Conservation (phyloP, 2,888 invertebrate species). For the Tenthredo mesomela region DNA sequence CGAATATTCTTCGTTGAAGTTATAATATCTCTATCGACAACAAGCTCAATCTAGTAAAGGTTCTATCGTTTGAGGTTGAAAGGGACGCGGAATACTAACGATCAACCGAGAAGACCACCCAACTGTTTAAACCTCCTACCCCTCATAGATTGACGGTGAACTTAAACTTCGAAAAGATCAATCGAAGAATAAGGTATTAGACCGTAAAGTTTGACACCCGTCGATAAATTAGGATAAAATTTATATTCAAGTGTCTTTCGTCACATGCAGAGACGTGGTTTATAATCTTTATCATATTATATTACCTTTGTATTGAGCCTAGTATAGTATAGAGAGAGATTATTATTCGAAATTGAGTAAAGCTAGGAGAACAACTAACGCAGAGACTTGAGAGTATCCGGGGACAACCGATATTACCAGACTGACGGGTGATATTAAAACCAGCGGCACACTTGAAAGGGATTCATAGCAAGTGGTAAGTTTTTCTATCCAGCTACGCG, state of each 20-base stretch:
- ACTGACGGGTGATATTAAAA: slow-evolving; percentile 50
- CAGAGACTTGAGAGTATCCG: not conserved
- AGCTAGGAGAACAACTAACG: not conserved
- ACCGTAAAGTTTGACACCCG: not conserved
- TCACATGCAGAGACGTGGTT: not conserved
- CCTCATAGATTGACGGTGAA: not conserved
- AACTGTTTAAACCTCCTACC: not conserved
- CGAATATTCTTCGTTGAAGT: not conserved
- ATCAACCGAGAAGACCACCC: slow-evolving; percentile 6
- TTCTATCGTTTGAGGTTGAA: not conserved
- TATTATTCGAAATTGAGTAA: not conserved
- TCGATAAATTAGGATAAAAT: not conserved
- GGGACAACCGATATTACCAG: slow-evolving; percentile 30
- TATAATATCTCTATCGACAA: not conserved
- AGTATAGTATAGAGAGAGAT: slow-evolving; percentile 1
- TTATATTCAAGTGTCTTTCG: not conserved
- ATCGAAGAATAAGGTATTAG: not conserved
- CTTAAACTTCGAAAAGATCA: not conserved
- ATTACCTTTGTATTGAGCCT: too few species aligned
- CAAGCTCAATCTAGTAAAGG: not conserved
- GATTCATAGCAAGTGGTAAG: slow-evolving; percentile 62
- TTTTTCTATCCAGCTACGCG: slow-evolving; percentile 55
- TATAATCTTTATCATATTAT: not conserved
- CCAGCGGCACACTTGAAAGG: slow-evolving; percentile 62
- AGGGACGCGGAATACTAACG: not conserved